Evolutionary conservation across 1,140 invertebrate species (phyloP).

Genomic region (Drosophila quadrilineata): DNA sequence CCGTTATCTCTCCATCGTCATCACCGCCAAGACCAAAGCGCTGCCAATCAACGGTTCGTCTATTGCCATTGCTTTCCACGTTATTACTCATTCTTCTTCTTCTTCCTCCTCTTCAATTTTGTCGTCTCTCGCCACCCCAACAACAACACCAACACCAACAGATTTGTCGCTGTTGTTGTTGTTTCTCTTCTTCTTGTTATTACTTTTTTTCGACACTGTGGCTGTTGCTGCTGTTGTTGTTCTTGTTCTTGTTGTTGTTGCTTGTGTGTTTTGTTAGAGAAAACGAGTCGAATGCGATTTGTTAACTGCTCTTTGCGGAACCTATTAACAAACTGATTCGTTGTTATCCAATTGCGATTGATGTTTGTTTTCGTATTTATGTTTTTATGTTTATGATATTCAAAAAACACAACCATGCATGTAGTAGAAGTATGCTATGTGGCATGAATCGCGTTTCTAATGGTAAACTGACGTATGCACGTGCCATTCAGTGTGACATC

Average conservation of each 20-base stretch:
- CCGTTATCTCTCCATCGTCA: conserved; percentile 64
- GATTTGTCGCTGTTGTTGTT: conserved; percentile 10
- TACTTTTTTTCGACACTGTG: background rate
- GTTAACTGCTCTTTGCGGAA: background rate
- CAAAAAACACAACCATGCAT: conserved; percentile 6
- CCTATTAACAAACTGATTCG: conserved; percentile 24
- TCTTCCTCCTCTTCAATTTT: conserved; percentile 9
- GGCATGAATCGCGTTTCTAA: conserved; percentile 8
- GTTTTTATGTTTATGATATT: conserved; percentile 33
- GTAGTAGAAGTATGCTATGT: conserved; percentile 26
- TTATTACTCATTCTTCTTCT: conserved; percentile 64
- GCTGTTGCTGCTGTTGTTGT: background rate
- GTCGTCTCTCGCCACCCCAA: conserved; percentile 10
- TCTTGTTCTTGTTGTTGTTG: background rate
- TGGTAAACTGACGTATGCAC: conserved; percentile 30
- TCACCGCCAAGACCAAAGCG: conserved; percentile 78
- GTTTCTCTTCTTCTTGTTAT: background rate
- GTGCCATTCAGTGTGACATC: conserved; percentile 21
- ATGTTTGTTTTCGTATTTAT: conserved; percentile 27
- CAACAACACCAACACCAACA: conserved; percentile 11
- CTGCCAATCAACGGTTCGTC: conserved; percentile 73
- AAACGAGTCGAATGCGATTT: background rate
- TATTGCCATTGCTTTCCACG: conserved; percentile 59
- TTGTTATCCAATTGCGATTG: conserved; percentile 26
- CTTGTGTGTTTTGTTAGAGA: background rate